Percentiles rank a stretch among this genome's conserved stretches.
phyloP scores from a whole-genome alignment of 2,113 vertebrate species.

The Fulmarus glacialis region DNA sequence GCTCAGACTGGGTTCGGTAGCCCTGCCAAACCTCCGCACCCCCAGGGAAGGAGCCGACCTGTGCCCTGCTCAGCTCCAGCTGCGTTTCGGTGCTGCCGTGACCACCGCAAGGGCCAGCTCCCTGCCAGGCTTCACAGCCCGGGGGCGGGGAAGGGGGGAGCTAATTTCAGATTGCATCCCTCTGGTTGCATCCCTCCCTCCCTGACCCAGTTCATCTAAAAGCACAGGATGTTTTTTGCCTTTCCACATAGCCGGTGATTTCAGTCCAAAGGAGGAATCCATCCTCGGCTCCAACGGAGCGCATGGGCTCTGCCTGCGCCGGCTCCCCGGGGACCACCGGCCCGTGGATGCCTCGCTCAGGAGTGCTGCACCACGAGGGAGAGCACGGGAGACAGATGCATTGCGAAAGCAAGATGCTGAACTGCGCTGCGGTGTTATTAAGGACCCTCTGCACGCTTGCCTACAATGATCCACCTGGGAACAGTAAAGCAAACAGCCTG shows the following conservation, averaged over 20 bases:
- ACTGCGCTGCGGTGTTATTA: neutral
- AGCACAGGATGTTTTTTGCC: neutral
- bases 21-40: neutral
- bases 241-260: neutral
- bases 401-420: neutral
- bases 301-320: fast-evolving
- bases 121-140: neutral
- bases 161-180: neutral
- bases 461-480: neutral
- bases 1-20: neutral
- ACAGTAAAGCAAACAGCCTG: neutral
- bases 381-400: neutral
- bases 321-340: neutral
- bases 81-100: neutral
- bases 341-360: neutral
- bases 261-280: neutral
- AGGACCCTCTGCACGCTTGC: neutral
- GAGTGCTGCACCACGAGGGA: neutral
- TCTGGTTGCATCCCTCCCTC: neutral
- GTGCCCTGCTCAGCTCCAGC: neutral
- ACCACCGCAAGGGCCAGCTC: neutral
- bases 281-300: neutral
- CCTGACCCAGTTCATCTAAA: neutral
- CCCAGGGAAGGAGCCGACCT: neutral
- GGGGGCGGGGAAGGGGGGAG: neutral